A percentile compares a stretch with the other conserved stretches of the same genome.
These are phyloP conservation scores for Mungos mungo DNA, from an alignment of 2,113 vertebrate species.

Conservation along the genomic window DNA sequence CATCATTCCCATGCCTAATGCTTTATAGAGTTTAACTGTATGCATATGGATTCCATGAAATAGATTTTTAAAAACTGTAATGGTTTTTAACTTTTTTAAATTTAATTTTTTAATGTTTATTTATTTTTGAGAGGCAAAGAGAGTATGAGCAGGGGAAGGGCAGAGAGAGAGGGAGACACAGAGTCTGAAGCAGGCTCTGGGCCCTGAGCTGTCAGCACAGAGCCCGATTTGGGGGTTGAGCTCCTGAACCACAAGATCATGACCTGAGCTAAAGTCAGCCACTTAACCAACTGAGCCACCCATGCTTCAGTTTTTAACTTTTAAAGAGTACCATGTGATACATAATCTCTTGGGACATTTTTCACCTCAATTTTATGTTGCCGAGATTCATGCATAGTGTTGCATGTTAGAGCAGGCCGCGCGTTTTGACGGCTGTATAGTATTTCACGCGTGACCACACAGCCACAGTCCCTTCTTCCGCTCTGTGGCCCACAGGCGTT, in stretches of 20 bases:
- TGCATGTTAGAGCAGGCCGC: background rate
- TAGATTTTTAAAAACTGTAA: background rate
- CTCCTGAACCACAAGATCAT: too few relatives aligned
- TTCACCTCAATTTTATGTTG: background rate
- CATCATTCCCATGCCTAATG: background rate
- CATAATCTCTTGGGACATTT: background rate
- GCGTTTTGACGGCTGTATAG: background rate
- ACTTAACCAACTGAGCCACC: too few relatives aligned
- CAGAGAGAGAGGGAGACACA: too few relatives aligned
- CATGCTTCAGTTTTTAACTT: background rate
- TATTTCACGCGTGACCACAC: background rate
- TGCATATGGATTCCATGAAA: conserved; percentile 11
- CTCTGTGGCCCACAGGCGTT: background rate
- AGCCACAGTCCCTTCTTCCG: background rate
- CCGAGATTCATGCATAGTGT: background rate
- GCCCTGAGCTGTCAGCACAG: too few relatives aligned
- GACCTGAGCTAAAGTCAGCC: too few relatives aligned
- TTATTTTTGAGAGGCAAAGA: too few relatives aligned
- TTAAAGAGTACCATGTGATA: background rate
- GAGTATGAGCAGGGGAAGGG: too few relatives aligned
- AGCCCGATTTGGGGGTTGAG: too few relatives aligned
- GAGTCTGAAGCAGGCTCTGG: too few relatives aligned
- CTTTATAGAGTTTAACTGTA: background rate
- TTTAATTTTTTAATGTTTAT: too few relatives aligned
- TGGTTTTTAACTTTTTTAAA: background rate